These are phyloP conservation scores for Dendrocincla tyrannina DNA, from an alignment of 2,797 vertebrate species.

Conservation along the genomic window DNA sequence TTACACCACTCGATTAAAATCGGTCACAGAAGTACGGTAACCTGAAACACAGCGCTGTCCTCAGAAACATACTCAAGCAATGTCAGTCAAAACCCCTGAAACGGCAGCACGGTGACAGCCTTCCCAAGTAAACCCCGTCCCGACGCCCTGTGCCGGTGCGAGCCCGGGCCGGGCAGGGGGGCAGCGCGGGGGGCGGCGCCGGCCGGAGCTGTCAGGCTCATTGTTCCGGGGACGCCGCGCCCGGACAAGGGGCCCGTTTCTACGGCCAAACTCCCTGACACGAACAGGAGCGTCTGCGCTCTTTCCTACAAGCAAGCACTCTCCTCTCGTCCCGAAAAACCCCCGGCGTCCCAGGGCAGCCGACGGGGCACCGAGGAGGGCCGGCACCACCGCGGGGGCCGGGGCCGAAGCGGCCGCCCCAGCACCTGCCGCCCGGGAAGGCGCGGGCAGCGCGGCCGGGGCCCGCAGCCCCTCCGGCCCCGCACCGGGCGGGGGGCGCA, in stretches of 20 bases:
- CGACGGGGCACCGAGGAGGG: neutral
- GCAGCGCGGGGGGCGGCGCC: neutral
- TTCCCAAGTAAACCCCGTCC: neutral
- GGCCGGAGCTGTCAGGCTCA: conserved; percentile 18
- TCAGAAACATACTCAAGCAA: neutral
- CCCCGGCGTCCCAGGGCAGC: neutral
- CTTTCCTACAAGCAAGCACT: fast-evolving
- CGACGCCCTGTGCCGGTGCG: neutral
- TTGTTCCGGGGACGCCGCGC: conserved; percentile 5
- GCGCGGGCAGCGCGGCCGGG: neutral
- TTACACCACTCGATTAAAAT: neutral
- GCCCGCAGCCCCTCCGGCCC: neutral
- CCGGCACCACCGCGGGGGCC: neutral
- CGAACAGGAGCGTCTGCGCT: neutral
- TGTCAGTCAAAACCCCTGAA: neutral
- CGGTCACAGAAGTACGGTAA: neutral
- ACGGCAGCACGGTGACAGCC: neutral
- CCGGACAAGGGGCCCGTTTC: neutral
- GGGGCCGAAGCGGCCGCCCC: neutral
- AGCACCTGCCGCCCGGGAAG: neutral
- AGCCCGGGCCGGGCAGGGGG: too few species aligned
- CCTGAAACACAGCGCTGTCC: neutral
- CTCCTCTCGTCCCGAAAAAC: neutral
- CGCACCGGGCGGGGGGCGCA: neutral
- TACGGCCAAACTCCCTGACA: neutral